A percentile compares a stretch with the other conserved stretches of the same genome.
phyloP scores from a whole-genome alignment of 1,140 invertebrate genomes.

The Agraylea sexmaculata region DNA sequence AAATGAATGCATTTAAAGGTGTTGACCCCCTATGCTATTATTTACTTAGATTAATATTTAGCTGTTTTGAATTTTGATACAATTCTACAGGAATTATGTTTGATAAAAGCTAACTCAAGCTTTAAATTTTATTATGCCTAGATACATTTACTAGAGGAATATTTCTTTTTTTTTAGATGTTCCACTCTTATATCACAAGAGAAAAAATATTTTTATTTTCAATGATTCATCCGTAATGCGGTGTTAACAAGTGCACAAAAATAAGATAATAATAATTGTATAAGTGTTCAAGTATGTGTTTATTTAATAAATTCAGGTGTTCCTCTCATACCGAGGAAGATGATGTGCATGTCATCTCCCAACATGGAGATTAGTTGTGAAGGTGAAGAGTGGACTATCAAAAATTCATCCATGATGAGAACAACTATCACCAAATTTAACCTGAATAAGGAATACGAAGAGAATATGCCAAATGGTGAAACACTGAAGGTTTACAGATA shows the following conservation, averaged over 20 bases:
- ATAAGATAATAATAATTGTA: too few species aligned
- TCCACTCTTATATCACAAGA: too few species aligned
- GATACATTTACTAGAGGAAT: too few species aligned
- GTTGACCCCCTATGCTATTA: too few species aligned
- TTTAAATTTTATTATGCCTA: too few species aligned
- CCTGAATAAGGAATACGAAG: constrained; percentile 40
- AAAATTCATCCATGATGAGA: constrained; percentile 39
- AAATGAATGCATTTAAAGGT: too few species aligned
- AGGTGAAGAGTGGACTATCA: constrained; percentile 44
- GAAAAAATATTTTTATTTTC: too few species aligned
- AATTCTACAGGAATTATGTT: constrained; percentile 11
- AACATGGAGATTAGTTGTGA: constrained; percentile 43
- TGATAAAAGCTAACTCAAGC: constrained; percentile 10
- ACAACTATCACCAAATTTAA: constrained; percentile 34
- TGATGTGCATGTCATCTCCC: constrained; percentile 47
- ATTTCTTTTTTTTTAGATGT: too few species aligned
- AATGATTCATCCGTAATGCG: too few species aligned
- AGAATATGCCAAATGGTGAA: constrained; percentile 35
- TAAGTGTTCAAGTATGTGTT: too few species aligned
- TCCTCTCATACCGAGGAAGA: constrained; percentile 47
- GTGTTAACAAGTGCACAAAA: too few species aligned
- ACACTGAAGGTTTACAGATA: constrained; percentile 29
- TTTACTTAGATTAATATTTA: too few species aligned
- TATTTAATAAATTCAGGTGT: constrained; percentile 27
- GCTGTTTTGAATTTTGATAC: constrained; percentile 9